A percentile compares a stretch with the other conserved stretches of the same genome.
These are phyloP conservation scores for Amblyraja radiata DNA, from an alignment of 2,797 vertebrate species.

Conservation along the genomic window DNA sequence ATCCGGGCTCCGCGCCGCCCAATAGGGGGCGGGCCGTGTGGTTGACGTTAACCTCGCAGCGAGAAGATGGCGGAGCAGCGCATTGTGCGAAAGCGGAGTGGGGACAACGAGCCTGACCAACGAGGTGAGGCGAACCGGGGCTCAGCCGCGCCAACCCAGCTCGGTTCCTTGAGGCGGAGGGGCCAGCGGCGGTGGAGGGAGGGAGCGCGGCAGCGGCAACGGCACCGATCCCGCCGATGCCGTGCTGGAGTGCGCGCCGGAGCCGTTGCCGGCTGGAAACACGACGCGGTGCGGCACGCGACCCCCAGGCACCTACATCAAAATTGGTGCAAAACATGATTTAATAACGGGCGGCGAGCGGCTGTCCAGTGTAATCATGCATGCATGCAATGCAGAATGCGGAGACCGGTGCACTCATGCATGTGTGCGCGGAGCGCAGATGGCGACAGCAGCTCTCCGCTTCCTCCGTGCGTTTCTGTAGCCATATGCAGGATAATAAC, in stretches of 20 bases:
- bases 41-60: not conserved
- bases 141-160: not conserved
- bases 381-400: not conserved
- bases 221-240: not conserved
- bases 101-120: not conserved
- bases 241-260: not conserved
- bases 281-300: no score
- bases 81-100: not conserved
- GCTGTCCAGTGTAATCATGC: not conserved
- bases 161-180: not conserved
- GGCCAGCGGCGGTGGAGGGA: not conserved
- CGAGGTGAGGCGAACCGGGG: not conserved
- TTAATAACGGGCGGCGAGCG: no score
- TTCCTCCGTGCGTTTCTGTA: no score
- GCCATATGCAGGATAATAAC: not conserved
- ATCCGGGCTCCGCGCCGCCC: not conserved
- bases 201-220: not conserved
- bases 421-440: not conserved
- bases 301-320: not conserved
- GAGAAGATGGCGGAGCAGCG: slow-evolving; percentile 30
- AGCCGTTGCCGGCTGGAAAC: not conserved
- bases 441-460: not conserved
- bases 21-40: not conserved
- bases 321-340: not conserved
- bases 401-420: not conserved